Percentiles rank a stretch among this genome's conserved stretches.
Evolutionary conservation across 1,140 invertebrate species (phyloP).

Genomic region (Neodiprion fabricii): DNA sequence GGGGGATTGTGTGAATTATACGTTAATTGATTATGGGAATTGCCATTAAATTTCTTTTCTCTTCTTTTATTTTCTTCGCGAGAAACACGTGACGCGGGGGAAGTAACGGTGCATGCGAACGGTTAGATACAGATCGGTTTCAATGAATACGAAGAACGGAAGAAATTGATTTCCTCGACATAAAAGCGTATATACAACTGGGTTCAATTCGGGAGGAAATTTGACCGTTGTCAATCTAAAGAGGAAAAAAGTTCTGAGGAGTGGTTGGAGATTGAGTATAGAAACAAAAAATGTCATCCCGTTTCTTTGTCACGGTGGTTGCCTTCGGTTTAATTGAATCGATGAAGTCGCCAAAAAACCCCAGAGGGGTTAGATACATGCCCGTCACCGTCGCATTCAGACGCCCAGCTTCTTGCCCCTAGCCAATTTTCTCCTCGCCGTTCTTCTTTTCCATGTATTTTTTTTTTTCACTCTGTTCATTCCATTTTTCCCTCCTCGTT

Average conservation of each 20-base stretch:
- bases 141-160: too few relatives aligned
- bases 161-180: too few relatives aligned
- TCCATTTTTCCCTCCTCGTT: neutral
- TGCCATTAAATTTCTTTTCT: too few relatives aligned
- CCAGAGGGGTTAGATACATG: neutral
- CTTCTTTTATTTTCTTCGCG: too few relatives aligned
- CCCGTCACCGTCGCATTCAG: slow-evolving; percentile 1
- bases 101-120: too few relatives aligned
- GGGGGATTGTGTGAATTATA: too few relatives aligned
- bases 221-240: neutral
- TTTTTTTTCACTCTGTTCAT: neutral
- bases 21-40: too few relatives aligned
- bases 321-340: slow-evolving; percentile 5
- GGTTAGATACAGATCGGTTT: too few relatives aligned
- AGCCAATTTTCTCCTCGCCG: neutral
- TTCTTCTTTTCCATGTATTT: neutral
- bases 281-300: neutral
- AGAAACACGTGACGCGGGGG: too few relatives aligned
- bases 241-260: neutral
- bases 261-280: neutral
- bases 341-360: neutral
- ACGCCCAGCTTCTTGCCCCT: slow-evolving; percentile 3
- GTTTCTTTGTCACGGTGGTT: neutral
- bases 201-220: neutral
- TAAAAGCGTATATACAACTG: too few relatives aligned